Base-by-base conservation (phyloP, 2,797 vertebrate genomes). In the Pipistrellus nathusii region DNA sequence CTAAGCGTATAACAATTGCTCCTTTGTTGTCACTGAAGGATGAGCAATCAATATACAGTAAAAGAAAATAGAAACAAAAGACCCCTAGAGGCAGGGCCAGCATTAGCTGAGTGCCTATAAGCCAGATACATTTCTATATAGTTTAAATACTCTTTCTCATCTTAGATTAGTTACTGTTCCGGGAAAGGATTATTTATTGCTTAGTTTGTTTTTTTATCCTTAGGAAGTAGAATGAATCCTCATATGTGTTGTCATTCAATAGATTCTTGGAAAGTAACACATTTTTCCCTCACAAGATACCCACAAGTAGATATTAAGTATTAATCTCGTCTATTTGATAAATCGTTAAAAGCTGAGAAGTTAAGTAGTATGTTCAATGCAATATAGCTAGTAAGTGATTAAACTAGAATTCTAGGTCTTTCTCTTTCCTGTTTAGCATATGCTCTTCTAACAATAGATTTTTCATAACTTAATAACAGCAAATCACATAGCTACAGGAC, bases 251-350 rank as follows among this genome's bases (percentile, higher is more conserved):
- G 57, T 48, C 41, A 69, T 5, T 72, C 25, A 92, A 17, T 78
- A 51, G 78, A 75, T 13, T 85, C 30, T 6, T 83, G 17, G 38
- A 72, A 92, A 85, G 21, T 27, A 53, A 48, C 32, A 46, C 48
- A n/a, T 59, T 66, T 81, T 88, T 84, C 88, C 21, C 8, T 86
- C 51, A 71, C 8, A 68, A 14, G 32, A 51, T 46, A 38, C 30
- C 12, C 20, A 32, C 12, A 30, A 21, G 38, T 21, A 68, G 35
- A 18, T 78, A 59, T 62, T 87, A 85, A 41, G 44, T 69, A 71
- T 89, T 64, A 75, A 88, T 66, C 18, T 6, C 27, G 78, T 53
- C 51, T 91, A 85, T 68, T 3, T 81, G 48, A 69, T 75, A 94
- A 76, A 69, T 53, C 82, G n/a, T 48, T 62, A 15, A 76, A 76